Evolutionary conservation across 2,113 vertebrate species (phyloP).

Genomic region (Gyps fulvus): DNA sequence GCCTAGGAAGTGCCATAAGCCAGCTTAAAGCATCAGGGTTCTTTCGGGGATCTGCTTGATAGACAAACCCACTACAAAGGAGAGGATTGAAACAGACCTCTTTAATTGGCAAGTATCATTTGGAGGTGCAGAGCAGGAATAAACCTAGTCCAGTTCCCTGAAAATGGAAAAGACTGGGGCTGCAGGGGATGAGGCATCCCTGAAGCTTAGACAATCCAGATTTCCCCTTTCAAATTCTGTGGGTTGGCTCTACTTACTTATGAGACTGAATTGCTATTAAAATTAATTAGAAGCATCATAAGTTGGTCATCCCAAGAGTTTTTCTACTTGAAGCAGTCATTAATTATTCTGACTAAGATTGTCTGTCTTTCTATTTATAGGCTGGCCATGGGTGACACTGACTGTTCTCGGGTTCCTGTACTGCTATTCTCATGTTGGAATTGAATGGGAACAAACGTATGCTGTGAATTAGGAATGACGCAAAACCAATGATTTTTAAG

Average conservation of each 20-base stretch:
- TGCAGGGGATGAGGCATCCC: background rate
- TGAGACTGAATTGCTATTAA: background rate
- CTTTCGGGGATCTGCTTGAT: background rate
- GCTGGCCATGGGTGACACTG: conserved; percentile 78
- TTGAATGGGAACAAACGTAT: conserved; percentile 70
- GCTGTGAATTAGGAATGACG: background rate
- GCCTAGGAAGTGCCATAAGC: background rate
- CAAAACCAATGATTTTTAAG: background rate
- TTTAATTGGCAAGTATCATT: accelerated
- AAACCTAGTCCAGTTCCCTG: background rate
- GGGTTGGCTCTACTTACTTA: background rate
- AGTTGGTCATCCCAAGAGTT: background rate
- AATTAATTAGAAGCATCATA: background rate
- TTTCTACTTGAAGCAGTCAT: background rate
- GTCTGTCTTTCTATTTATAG: conserved; percentile 58
- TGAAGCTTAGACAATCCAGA: background rate
- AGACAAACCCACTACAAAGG: background rate
- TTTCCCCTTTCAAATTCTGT: background rate
- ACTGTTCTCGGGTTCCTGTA: conserved; percentile 76
- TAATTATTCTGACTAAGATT: conserved; percentile 18
- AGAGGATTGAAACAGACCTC: background rate
- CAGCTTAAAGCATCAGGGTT: background rate
- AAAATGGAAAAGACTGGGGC: background rate
- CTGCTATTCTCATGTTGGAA: conserved; percentile 78
- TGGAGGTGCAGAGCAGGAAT: background rate